A percentile compares a stretch with the other conserved stretches of the same genome.
Evolutionary conservation across 2,888 invertebrate species (phyloP).

Genomic region (Tortricodes alternella): DNA sequence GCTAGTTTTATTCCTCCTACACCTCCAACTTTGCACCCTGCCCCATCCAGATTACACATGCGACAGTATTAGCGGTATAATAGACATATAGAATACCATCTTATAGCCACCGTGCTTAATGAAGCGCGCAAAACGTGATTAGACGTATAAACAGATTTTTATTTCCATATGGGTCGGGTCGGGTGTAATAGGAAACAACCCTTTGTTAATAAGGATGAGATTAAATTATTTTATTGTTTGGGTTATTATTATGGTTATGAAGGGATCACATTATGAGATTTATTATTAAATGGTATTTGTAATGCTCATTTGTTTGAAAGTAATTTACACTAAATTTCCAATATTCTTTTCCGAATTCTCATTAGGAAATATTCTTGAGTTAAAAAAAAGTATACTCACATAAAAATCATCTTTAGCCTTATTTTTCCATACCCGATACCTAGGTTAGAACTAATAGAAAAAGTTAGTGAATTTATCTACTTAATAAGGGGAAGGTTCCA

Average conservation of each 20-base stretch:
- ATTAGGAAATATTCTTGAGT: too few relatives aligned
- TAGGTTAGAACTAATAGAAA: too few relatives aligned
- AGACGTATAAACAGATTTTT: constrained; percentile 19
- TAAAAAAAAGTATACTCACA: too few relatives aligned
- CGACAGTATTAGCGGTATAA: constrained; percentile 13
- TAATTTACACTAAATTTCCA: too few relatives aligned
- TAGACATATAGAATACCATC: background rate
- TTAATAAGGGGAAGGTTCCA: background rate
- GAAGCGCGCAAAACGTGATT: constrained; percentile 20
- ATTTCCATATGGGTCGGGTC: constrained; percentile 4
- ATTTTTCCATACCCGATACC: too few relatives aligned
- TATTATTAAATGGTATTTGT: background rate
- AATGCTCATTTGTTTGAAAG: too few relatives aligned
- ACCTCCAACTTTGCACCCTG: background rate
- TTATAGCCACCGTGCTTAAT: constrained; percentile 1
- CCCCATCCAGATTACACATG: constrained; percentile 1
- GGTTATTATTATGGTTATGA: constrained; percentile 6
- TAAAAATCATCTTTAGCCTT: too few relatives aligned
- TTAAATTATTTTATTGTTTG: constrained; percentile 21
- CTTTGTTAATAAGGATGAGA: constrained; percentile 17
- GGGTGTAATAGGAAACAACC: constrained; percentile 7
- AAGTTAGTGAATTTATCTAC: too few relatives aligned
- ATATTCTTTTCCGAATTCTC: too few relatives aligned
- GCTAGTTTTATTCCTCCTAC: background rate
- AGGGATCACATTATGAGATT: background rate